Conservation (phyloP, 2,797 vertebrate species). For the Gadopsis marmoratus region DNA sequence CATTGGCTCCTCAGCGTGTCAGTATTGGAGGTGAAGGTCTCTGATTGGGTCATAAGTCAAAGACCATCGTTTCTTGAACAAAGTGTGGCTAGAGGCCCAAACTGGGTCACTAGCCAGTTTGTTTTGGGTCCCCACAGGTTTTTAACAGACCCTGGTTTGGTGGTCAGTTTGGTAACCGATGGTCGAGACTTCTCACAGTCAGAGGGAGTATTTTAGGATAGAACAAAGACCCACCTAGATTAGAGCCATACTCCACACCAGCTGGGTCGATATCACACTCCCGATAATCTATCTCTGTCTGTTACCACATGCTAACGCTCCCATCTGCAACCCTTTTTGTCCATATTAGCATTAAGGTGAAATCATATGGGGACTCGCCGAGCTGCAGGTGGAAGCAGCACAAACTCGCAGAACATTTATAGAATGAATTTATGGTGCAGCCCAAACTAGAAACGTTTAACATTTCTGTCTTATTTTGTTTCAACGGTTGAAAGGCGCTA, state of each 20-base stretch:
- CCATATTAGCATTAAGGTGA: neutral
- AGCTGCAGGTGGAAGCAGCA: neutral
- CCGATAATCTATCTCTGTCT: neutral
- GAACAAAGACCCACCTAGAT: slow-evolving; percentile 29
- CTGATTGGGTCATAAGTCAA: slow-evolving; percentile 62
- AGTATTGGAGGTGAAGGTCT: slow-evolving; percentile 74
- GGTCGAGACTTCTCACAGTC: slow-evolving; percentile 22
- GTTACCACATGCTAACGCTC: neutral
- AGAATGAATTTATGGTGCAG: neutral
- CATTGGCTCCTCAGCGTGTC: slow-evolving; percentile 67
- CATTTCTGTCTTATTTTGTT: neutral
- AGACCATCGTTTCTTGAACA: slow-evolving; percentile 44
- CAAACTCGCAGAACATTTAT: neutral
- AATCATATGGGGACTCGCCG: neutral
- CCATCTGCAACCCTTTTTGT: neutral
- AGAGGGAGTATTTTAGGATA: slow-evolving; percentile 33
- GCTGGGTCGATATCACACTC: neutral
- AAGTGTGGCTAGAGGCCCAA: neutral
- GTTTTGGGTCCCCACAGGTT: neutral
- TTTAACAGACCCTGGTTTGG: slow-evolving; percentile 1
- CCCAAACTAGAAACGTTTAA: neutral
- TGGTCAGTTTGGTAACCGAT: slow-evolving; percentile 11
- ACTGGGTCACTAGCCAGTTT: neutral
- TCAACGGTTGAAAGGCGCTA: too few species aligned
- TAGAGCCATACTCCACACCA: slow-evolving; percentile 38